Base-by-base conservation (phyloP, 2,888 invertebrate species). In the Zootermopsis nevadensis region DNA sequence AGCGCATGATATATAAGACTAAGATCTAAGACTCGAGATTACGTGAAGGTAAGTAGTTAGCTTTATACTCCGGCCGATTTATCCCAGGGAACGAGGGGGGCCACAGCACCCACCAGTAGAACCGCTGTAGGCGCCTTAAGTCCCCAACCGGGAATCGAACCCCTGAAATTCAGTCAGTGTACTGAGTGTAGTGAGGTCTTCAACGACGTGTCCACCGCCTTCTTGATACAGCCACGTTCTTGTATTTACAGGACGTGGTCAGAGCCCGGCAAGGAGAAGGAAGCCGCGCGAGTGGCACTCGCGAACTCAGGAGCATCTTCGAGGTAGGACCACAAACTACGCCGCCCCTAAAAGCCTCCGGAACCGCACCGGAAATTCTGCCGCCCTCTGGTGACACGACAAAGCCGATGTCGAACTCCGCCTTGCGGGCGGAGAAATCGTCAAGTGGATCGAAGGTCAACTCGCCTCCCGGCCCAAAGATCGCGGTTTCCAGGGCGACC, bases 321-420 rank as follows among this genome's bases (percentile, higher is more conserved):
- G 79, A 77, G 19, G 77, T 53, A 22, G n/a, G 24, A 33, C 27
- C 19, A 8, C 42, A 76, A 27, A 76, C 19, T n/a, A 19, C 15
- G 27, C 19, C 33, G 10, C 22, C 42, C 15, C 33, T 10, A 79
- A 24, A 2, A 79, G 0, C 4, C n/a, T 15, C 15, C n/a, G 38
- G 38, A 74, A 24, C 24, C 38, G 69, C n/a, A 1, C 35, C 4
- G 38, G 48, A 35, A 1, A 66, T 66, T 15, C n/a, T 30, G 42
- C n/a, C 76, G 8, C 24, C 76, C 15, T 10, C n/a, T 8, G 66
- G 33, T 22, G n/a, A n/a, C 19, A 79, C 55, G 8, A 35, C 66
- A 24, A 79, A 79, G 38, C 79, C 79, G 19, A 79, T 66, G 79
- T 33, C 66, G 31, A 79, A 38, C 24, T 35, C 79, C 12, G 66